These are phyloP conservation scores for Anoura caudifer DNA, from an alignment of 2,113 vertebrate genomes.

Conservation along the genomic window DNA sequence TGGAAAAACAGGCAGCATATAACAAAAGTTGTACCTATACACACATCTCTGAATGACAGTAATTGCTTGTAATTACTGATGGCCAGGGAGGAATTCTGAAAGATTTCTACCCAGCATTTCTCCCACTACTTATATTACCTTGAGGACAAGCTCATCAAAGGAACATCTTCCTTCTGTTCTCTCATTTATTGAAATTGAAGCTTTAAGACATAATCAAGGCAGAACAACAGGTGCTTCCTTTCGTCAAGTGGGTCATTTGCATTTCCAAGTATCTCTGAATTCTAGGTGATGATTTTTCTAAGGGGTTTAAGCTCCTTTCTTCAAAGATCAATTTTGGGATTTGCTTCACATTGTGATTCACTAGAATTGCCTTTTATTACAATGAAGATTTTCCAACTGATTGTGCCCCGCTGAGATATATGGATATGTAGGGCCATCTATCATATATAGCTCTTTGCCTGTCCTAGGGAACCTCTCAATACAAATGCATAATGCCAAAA, in stretches of 20 bases:
- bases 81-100: not conserved
- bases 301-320: constrained; percentile 40
- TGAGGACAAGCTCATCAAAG: constrained; percentile 32
- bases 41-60: not conserved
- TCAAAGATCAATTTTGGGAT: constrained; percentile 54
- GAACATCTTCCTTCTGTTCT: constrained; percentile 12
- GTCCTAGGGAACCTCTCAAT: constrained; percentile 29
- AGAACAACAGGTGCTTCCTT: constrained; percentile 54
- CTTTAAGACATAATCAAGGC: constrained; percentile 53
- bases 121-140: not conserved
- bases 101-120: not conserved
- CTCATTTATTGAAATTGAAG: constrained; percentile 28
- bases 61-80: not conserved
- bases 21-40: not conserved
- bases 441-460: not conserved
- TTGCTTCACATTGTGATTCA: constrained; percentile 53
- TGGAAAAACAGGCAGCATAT: not conserved
- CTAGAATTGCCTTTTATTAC: constrained; percentile 60
- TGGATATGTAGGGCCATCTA: not conserved
- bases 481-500: constrained; percentile 24
- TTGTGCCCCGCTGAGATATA: constrained; percentile 59
- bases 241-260: constrained; percentile 63
- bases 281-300: constrained; percentile 34
- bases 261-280: constrained; percentile 57
- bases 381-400: constrained; percentile 52